Conservation (phyloP, 2,797 vertebrate species). For the Geotrypetes seraphini region DNA sequence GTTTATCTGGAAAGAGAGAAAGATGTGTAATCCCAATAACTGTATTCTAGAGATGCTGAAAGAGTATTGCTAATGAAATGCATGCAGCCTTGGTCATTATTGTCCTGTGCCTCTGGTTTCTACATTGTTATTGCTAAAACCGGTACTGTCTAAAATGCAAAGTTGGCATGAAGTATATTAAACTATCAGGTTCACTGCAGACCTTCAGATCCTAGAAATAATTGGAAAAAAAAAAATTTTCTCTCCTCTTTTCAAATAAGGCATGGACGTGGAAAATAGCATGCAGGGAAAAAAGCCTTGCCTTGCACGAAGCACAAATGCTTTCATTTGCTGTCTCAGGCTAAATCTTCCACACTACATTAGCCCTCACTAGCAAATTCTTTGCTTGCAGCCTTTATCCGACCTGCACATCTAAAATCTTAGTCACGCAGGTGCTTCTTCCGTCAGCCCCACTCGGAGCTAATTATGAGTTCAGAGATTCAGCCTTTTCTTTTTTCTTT, state of each 20-base stretch:
- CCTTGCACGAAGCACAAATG: slow-evolving; percentile 51
- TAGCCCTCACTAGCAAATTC: slow-evolving; percentile 55
- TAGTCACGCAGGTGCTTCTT: slow-evolving; percentile 42
- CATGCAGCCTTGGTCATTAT: too few relatives aligned
- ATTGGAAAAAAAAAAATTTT: slow-evolving; percentile 1
- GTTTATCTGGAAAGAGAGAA: too few relatives aligned
- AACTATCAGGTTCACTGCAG: slow-evolving; percentile 7
- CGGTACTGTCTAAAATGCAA: slow-evolving; percentile 4
- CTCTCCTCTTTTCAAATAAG: slow-evolving; percentile 18
- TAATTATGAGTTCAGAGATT: too few relatives aligned
- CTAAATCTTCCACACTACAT: slow-evolving; percentile 62
- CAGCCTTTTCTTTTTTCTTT: too few relatives aligned
- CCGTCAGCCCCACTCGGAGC: too few relatives aligned
- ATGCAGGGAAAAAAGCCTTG: slow-evolving; percentile 46
- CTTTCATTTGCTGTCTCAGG: slow-evolving; percentile 55
- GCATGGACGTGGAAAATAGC: slow-evolving; percentile 46
- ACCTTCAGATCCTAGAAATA: slow-evolving; percentile 10
- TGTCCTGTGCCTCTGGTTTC: too few relatives aligned
- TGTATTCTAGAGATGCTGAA: too few relatives aligned
- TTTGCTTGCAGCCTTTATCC: slow-evolving; percentile 59
- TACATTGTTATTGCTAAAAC: too few relatives aligned
- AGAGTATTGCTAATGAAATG: too few relatives aligned
- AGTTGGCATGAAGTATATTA: neutral
- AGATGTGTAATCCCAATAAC: too few relatives aligned
- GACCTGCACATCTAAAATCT: slow-evolving; percentile 57